Percentiles rank a stretch among this genome's conserved stretches.
These are phyloP conservation scores for Eurytoma californica DNA, from an alignment of 2,888 invertebrate species.

Conservation along the genomic window DNA sequence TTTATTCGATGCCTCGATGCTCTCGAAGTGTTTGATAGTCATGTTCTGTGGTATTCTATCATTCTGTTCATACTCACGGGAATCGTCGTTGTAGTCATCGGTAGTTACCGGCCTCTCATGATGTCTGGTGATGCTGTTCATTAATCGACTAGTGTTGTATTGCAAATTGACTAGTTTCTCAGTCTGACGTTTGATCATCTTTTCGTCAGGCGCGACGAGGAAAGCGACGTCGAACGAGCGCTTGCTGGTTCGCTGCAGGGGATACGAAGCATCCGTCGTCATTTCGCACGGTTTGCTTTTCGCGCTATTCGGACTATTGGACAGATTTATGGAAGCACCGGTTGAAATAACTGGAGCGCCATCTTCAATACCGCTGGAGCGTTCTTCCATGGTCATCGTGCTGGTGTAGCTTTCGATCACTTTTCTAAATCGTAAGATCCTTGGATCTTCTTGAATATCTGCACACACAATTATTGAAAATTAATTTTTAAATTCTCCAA, in stretches of 20 bases:
- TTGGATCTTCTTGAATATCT: background rate
- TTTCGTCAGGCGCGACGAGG: constrained; percentile 91
- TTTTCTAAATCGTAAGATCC: background rate
- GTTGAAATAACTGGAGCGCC: constrained; percentile 69
- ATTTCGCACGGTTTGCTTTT: constrained; percentile 59
- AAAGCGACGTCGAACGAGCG: constrained; percentile 94
- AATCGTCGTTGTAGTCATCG: constrained; percentile 55
- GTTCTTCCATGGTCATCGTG: constrained; percentile 75
- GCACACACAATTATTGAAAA: background rate
- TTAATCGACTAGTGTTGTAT: constrained; percentile 59
- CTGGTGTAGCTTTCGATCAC: constrained; percentile 22
- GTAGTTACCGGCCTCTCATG: constrained; percentile 51
- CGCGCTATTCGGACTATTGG: constrained; percentile 29
- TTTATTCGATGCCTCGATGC: constrained; percentile 41
- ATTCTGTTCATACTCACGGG: constrained; percentile 55
- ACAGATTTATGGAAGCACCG: constrained; percentile 61
- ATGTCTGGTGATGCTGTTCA: constrained; percentile 60
- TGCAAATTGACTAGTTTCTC: constrained; percentile 72
- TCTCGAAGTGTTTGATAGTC: constrained; percentile 69
- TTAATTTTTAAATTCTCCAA: background rate
- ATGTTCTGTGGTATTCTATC: constrained; percentile 71
- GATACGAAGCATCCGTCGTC: constrained; percentile 70
- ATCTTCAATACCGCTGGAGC: constrained; percentile 72
- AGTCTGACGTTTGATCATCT: constrained; percentile 81
- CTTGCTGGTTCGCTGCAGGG: constrained; percentile 77